Conservation (phyloP, 1,140 invertebrate genomes). For the Cherax quadricarinatus region DNA sequence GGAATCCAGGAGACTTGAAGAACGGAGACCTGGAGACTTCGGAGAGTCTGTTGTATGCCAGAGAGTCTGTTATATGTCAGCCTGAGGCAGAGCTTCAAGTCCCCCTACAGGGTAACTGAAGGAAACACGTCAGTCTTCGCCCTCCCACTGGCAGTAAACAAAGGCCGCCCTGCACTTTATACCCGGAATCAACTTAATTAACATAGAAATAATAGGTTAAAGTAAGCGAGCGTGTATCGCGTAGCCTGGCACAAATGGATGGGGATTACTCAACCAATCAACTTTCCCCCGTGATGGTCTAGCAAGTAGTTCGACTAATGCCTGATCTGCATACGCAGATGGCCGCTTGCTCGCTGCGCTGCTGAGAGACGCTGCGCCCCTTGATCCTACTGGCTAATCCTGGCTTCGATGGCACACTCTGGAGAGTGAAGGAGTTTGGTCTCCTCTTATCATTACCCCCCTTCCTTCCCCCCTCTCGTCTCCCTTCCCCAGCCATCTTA, state of each 20-base stretch:
- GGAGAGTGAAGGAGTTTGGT: too few species aligned
- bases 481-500: neutral
- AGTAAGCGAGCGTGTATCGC: constrained; percentile 31
- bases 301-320: constrained; percentile 9
- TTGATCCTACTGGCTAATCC: too few species aligned
- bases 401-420: too few species aligned
- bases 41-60: too few species aligned
- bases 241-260: neutral
- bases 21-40: too few species aligned
- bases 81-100: too few species aligned
- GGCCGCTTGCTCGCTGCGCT: neutral
- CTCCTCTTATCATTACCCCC: neutral
- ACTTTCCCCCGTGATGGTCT: neutral
- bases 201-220: constrained; percentile 40
- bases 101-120: too few species aligned
- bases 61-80: too few species aligned
- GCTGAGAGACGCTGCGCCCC: too few species aligned
- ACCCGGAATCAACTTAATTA: constrained; percentile 21
- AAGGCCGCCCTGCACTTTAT: neutral
- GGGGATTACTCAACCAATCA: constrained; percentile 14
- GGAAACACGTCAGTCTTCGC: neutral
- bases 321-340: constrained; percentile 31
- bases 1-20: too few species aligned
- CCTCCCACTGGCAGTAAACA: neutral
- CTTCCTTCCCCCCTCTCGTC: neutral